Percentiles rank a stretch among this genome's conserved stretches.
Conservation (phyloP, 2,797 vertebrate species). For the Dermochelys coriacea region DNA sequence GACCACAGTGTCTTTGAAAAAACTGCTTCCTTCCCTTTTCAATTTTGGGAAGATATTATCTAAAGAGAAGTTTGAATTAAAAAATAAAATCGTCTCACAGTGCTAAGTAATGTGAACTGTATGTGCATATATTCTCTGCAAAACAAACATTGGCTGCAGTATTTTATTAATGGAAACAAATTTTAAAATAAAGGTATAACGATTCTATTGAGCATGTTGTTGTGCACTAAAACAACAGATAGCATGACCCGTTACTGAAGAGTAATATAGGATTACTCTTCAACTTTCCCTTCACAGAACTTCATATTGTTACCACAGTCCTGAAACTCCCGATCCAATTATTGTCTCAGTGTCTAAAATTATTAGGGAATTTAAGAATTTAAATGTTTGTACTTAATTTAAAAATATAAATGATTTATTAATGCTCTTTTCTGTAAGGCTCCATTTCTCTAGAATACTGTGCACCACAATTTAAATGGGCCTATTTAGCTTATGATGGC, state of each 20-base stretch:
- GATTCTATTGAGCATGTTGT: not conserved
- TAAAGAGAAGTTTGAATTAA: not conserved
- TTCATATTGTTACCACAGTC: not conserved
- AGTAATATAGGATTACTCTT: not conserved
- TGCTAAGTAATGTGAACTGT: not conserved
- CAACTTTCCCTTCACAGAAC: too few relatives aligned
- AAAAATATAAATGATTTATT: not conserved
- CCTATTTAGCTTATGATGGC: not conserved
- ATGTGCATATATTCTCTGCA: not conserved
- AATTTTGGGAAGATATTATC: not conserved
- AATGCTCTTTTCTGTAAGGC: not conserved
- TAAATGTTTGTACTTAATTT: not conserved
- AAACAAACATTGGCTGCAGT: not conserved
- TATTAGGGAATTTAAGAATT: not conserved
- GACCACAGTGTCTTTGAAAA: not conserved
- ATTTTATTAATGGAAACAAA: not conserved
- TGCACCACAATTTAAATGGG: not conserved
- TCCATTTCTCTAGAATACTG: not conserved
- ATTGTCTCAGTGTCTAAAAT: not conserved
- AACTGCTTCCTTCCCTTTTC: not conserved
- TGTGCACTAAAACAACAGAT: not conserved
- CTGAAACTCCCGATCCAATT: not conserved
- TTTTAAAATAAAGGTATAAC: not conserved
- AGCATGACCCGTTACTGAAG: not conserved
- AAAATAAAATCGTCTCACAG: not conserved